These are phyloP conservation scores for Chesias legatella DNA, from an alignment of 2,888 invertebrate genomes.

Conservation along the genomic window DNA sequence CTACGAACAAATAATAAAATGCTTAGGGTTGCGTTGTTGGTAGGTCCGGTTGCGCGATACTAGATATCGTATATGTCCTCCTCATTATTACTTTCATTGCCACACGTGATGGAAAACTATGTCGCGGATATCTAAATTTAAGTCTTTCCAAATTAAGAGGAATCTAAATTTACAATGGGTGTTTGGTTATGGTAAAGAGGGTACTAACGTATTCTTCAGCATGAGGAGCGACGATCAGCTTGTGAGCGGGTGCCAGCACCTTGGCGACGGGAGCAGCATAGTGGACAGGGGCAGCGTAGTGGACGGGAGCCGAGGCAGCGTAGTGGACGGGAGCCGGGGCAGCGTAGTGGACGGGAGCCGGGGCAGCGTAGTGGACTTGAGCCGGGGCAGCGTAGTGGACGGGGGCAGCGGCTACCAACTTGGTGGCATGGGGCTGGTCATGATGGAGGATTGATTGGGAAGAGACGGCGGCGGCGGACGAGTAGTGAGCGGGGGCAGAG, in stretches of 20 bases:
- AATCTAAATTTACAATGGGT: too few relatives aligned
- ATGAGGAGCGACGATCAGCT: constrained; percentile 42
- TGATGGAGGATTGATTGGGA: constrained; percentile 57
- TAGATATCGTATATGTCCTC: too few relatives aligned
- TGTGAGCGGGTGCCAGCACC: constrained; percentile 39
- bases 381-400: constrained; percentile 35
- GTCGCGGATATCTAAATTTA: too few relatives aligned
- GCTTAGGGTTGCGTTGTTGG: too few relatives aligned
- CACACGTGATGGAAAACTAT: too few relatives aligned
- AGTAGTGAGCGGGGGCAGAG: constrained; percentile 52
- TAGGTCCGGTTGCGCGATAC: too few relatives aligned
- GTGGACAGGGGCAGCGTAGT: constrained; percentile 41
- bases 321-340: constrained; percentile 25
- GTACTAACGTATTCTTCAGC: constrained; percentile 57
- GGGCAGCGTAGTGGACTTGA: constrained; percentile 36
- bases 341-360: constrained; percentile 30
- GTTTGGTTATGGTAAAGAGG: background rate
- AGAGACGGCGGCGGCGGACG: constrained; percentile 50
- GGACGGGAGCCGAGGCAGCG: constrained; percentile 37
- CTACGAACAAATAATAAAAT: too few relatives aligned
- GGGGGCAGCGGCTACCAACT: constrained; percentile 33
- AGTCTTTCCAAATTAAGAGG: too few relatives aligned
- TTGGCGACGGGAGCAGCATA: constrained; percentile 42
- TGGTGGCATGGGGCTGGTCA: constrained; percentile 6
- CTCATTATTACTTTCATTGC: too few relatives aligned